Evolutionary conservation across 2,888 invertebrate genomes (phyloP).

Genomic region (Drosophila limbata): DNA sequence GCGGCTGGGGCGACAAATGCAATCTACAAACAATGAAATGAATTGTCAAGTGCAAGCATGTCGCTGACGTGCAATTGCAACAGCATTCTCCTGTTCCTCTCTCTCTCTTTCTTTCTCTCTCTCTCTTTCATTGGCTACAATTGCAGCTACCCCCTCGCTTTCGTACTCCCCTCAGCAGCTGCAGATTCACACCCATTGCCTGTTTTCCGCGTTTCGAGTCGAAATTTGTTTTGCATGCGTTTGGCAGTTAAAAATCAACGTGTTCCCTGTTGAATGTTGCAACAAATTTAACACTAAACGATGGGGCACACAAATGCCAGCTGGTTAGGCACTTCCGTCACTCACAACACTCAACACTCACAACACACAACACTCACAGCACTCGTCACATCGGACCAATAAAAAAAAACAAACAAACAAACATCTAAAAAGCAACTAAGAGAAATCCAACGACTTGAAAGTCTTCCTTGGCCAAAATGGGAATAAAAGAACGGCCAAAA

Average conservation of each 20-base stretch:
- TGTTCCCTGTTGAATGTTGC: slow-evolving; percentile 20
- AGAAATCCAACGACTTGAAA: slow-evolving; percentile 40
- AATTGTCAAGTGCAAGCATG: slow-evolving; percentile 82
- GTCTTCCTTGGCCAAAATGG: slow-evolving; percentile 29
- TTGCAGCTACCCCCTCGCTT: slow-evolving; percentile 15
- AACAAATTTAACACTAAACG: slow-evolving; percentile 49
- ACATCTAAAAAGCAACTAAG: background rate
- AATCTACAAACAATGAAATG: slow-evolving; percentile 82
- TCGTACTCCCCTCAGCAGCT: background rate
- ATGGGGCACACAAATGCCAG: slow-evolving; percentile 52
- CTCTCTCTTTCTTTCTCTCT: slow-evolving; percentile 13
- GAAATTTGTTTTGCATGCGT: slow-evolving; percentile 73
- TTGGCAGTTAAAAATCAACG: slow-evolving; percentile 62
- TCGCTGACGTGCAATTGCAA: slow-evolving; percentile 77
- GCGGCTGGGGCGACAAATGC: slow-evolving; percentile 72
- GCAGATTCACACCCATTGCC: slow-evolving; percentile 28
- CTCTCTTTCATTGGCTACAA: slow-evolving; percentile 64
- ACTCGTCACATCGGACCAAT: slow-evolving; percentile 19
- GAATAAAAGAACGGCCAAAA: slow-evolving; percentile 32
- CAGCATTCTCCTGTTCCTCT: slow-evolving; percentile 2
- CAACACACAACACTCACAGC: slow-evolving; percentile 15
- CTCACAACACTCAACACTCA: slow-evolving; percentile 26
- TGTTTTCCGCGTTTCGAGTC: slow-evolving; percentile 45
- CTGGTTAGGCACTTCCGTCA: slow-evolving; percentile 59
- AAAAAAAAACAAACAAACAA: slow-evolving; percentile 3